Base-by-base conservation (phyloP, 2,113 vertebrate species). In the Syngnathus typhle region DNA sequence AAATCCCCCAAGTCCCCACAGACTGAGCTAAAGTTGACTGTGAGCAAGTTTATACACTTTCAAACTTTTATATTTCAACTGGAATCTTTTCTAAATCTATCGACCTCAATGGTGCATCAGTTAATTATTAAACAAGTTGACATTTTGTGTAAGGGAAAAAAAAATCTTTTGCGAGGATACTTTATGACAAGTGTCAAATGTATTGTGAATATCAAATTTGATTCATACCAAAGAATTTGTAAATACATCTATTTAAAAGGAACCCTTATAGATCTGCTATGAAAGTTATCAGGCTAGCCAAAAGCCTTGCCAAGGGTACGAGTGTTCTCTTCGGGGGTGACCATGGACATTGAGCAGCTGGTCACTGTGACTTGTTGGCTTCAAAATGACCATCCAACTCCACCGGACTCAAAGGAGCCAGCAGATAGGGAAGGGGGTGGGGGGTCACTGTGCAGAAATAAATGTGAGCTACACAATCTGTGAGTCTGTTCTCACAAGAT, bases 301-400 rank as follows among this genome's bases (percentile, higher is more conserved):
- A 46, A 43, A 21, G 41, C 36, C 21, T 43, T 43, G 21, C 21
- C 21, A 27, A 32, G 13, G n/a, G n/a, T 61, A 60, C 12, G 2
- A 41, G 60, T 41, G 60, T 41, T 62, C 60, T 44, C 12, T 9
- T 13, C 60, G 41, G 7, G 41, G n/a, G 41, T 62, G 60, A 62
- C 60, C 60, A 44, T 62, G 60, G 60, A 62, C 60, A 46, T 21
- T 62, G 60, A 62, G 21, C 60, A 44, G 60, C 60, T 12, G 60
- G 60, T 62, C 60, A 62, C 21, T 12, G 11, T 7, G 60, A 62
- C 60, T 8, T 62, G 21, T 62, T 43, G 60, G 60, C 38, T 23
- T 7, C 19, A 12, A 13, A 10, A 41, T 61, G 60, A 61, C 19
- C 60, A 60, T 60, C 18, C 10, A 41, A 60, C 5, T 5, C 27